phyloP scores from a whole-genome alignment of 2,888 invertebrate species.

The Troides helena region DNA sequence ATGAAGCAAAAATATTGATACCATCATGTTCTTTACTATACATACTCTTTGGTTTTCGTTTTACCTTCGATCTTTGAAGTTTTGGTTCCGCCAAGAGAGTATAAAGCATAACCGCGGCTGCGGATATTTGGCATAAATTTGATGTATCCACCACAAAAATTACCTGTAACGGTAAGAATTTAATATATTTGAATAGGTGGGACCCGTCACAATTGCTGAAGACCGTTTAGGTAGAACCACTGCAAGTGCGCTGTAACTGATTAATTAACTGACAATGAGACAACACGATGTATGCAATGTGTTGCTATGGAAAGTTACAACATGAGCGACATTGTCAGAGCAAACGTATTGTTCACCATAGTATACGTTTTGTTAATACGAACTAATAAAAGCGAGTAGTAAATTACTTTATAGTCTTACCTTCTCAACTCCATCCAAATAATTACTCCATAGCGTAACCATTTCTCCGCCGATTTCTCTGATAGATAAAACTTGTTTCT shows the following conservation, averaged over 20 bases:
- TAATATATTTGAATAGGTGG: too few relatives aligned
- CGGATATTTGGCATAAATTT: constrained; percentile 92
- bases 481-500: constrained; percentile 78
- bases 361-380: background rate
- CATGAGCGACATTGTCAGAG: too few relatives aligned
- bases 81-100: constrained; percentile 87
- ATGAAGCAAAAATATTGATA: too few relatives aligned
- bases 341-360: too few relatives aligned
- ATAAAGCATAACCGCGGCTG: constrained; percentile 89
- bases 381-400: background rate
- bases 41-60: background rate
- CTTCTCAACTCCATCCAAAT: constrained; percentile 83
- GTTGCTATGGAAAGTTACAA: too few relatives aligned
- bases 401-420: constrained; percentile 37
- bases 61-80: constrained; percentile 83
- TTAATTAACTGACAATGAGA: too few relatives aligned
- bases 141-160: constrained; percentile 92
- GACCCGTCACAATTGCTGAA: too few relatives aligned
- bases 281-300: too few relatives aligned
- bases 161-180: constrained; percentile 59
- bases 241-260: too few relatives aligned
- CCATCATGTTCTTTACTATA: background rate
- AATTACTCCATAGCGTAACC: constrained; percentile 90
- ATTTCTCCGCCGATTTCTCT: constrained; percentile 90
- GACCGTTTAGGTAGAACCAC: too few relatives aligned